A percentile compares a stretch with the other conserved stretches of the same genome.
Conservation (phyloP, 2,888 invertebrate genomes). For the Caenorhabditis imperialis region DNA sequence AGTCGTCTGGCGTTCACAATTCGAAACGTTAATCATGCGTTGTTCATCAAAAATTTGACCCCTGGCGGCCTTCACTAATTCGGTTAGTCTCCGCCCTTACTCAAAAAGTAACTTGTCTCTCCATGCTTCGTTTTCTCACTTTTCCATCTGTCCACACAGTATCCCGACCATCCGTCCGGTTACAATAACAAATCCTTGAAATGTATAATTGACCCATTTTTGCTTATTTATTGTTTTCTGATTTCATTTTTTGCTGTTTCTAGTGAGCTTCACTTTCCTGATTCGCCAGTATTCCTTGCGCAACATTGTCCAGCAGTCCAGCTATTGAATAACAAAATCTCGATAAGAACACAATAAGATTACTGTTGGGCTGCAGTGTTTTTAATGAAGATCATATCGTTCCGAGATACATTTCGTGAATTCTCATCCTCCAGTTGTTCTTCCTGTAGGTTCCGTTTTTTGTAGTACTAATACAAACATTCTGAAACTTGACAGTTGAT, state of each 20-base stretch:
- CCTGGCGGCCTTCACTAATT: conserved; percentile 35
- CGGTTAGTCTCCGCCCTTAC: conserved; percentile 32
- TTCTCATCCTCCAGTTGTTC: too few species aligned
- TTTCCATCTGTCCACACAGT: conserved; percentile 5
- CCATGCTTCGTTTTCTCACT: conserved; percentile 23
- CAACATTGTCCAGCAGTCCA: too few species aligned
- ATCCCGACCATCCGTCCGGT: background rate
- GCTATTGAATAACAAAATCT: conserved; percentile 29
- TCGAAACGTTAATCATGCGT: conserved; percentile 39
- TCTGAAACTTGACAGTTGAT: too few species aligned
- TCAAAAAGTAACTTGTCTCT: conserved; percentile 37
- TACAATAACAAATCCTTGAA: conserved; percentile 21
- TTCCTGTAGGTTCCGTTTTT: too few species aligned
- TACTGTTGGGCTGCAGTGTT: conserved; percentile 20
- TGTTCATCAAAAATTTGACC: conserved; percentile 44
- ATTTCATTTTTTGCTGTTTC: conserved; percentile 9
- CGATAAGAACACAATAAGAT: conserved; percentile 36
- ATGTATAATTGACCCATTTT: conserved; percentile 31
- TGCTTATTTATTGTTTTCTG: conserved; percentile 16
- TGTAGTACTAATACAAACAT: too few species aligned
- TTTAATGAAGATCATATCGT: conserved; percentile 17
- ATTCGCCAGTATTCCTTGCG: too few species aligned
- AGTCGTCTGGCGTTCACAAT: conserved; percentile 4
- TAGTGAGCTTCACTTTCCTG: too few species aligned
- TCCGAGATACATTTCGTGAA: too few species aligned